phyloP scores from a whole-genome alignment of 2,888 invertebrate species.

The Crocallis elinguaria region DNA sequence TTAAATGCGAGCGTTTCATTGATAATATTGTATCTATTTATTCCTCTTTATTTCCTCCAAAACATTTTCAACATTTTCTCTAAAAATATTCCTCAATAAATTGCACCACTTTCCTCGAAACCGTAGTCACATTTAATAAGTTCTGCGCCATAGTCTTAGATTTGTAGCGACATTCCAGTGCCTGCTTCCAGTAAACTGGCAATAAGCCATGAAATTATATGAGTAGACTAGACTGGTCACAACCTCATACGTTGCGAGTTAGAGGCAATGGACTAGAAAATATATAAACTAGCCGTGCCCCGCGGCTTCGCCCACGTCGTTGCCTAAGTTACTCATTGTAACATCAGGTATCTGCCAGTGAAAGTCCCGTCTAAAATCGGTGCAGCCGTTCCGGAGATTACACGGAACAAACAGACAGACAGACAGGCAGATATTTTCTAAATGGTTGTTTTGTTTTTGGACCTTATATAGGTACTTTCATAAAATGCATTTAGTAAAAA shows the following conservation, averaged over 20 bases:
- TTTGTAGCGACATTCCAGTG: slow-evolving; percentile 21
- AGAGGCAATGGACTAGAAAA: slow-evolving; percentile 13
- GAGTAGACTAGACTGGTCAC: slow-evolving; percentile 23
- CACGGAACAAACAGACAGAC: too few species aligned
- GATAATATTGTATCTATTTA: neutral
- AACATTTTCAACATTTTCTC: neutral
- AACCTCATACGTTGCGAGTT: slow-evolving; percentile 20
- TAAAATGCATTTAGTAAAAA: too few species aligned
- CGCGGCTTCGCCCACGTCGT: too few species aligned
- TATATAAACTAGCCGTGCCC: neutral
- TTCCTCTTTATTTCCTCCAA: neutral
- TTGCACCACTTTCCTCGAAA: slow-evolving; percentile 10
- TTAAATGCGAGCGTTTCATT: too few species aligned
- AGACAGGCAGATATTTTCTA: too few species aligned
- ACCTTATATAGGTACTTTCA: too few species aligned
- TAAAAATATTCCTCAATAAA: slow-evolving; percentile 10
- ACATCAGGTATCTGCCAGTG: too few species aligned
- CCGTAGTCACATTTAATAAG: slow-evolving; percentile 17
- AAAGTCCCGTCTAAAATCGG: too few species aligned
- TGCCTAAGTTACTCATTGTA: too few species aligned
- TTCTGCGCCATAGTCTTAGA: slow-evolving; percentile 21
- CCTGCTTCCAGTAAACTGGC: slow-evolving; percentile 29
- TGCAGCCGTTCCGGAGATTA: too few species aligned
- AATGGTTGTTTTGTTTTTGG: too few species aligned
- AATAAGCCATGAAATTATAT: slow-evolving; percentile 35